Percentiles rank a stretch among this genome's conserved stretches.
Evolutionary conservation across 1,140 invertebrate species (phyloP).

Genomic region (Acyrthosiphon pisum): DNA sequence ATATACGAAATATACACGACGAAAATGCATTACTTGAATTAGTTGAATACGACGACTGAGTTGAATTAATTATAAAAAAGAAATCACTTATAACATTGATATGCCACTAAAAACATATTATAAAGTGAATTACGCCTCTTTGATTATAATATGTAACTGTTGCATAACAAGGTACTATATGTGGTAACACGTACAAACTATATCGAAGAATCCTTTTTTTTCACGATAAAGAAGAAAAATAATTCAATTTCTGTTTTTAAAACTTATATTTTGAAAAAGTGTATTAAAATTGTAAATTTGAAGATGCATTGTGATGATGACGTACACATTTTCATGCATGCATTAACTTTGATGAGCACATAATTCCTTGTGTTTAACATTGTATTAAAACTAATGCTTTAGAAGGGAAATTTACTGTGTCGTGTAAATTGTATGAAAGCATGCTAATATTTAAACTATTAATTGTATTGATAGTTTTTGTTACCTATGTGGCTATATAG

Average conservation of each 20-base stretch:
- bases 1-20: background rate
- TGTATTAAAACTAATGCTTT: background rate
- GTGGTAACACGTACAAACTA: background rate
- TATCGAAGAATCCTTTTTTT: background rate
- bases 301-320: background rate
- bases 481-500: background rate
- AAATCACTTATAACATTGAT: background rate
- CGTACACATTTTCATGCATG: background rate
- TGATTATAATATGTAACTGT: background rate
- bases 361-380: background rate
- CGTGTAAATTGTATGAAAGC: background rate
- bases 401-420: background rate
- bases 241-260: background rate
- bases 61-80: constrained; percentile 11
- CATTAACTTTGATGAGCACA: background rate
- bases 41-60: background rate
- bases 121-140: background rate
- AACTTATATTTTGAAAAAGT: background rate
- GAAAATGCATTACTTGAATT: background rate
- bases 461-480: background rate
- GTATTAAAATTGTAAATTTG: background rate
- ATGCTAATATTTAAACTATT: background rate
- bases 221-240: background rate
- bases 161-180: background rate
- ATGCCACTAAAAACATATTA: background rate